phyloP scores from a whole-genome alignment of 2,113 vertebrate genomes.

The Syngnathoides biaculeatus region DNA sequence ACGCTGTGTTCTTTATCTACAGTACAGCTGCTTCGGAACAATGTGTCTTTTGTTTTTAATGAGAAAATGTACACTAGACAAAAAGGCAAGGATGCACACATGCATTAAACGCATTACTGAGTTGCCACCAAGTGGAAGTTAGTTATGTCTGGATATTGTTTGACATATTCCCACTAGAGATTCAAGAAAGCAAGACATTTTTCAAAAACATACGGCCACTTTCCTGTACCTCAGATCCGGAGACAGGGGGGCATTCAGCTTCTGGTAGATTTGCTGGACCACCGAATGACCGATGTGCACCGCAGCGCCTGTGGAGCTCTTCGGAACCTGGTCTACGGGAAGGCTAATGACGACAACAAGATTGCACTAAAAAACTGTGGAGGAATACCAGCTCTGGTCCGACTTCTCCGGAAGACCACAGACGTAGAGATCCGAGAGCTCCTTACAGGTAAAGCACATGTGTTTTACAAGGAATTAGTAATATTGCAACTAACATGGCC shows the following conservation, averaged over 20 bases:
- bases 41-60: not conserved
- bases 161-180: not conserved
- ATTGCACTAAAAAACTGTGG: constrained; percentile 96
- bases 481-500: no score
- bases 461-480: not conserved
- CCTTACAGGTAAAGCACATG: constrained; percentile 84
- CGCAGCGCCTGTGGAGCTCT: constrained; percentile 95
- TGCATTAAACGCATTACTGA: not conserved
- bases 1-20: not conserved
- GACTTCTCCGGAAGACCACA: constrained; percentile 90
- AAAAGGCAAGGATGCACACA: no score
- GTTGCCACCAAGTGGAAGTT: not conserved
- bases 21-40: not conserved
- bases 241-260: constrained; percentile 96
- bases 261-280: constrained; percentile 93
- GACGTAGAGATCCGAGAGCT: constrained; percentile 96
- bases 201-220: not conserved
- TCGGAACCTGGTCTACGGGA: constrained; percentile 95
- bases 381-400: constrained; percentile 92
- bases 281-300: constrained; percentile 96
- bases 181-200: not conserved
- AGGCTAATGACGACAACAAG: constrained; percentile 98
- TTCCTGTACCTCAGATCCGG: constrained; percentile 79
- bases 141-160: not conserved
- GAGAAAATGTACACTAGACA: not conserved